Conservation (phyloP, 2,113 vertebrate species). For the Myotis davidii region DNA sequence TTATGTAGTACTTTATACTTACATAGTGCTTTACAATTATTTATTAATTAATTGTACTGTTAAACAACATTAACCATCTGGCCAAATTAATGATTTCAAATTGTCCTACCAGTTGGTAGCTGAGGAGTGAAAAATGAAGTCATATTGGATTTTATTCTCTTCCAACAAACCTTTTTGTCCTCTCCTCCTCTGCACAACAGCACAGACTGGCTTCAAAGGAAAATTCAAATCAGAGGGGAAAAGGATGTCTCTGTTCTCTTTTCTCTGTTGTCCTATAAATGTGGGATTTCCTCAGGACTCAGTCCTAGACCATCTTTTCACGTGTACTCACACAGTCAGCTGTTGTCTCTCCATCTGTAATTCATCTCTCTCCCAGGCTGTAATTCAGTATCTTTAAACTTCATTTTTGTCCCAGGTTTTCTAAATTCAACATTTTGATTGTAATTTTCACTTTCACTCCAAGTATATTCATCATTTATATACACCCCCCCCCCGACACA, state of each 20-base stretch:
- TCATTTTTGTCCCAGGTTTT: not conserved
- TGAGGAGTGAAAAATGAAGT: constrained; percentile 43
- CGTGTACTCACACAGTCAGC: not conserved
- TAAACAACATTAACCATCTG: constrained; percentile 74
- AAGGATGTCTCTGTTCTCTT: not conserved
- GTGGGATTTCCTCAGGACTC: not conserved
- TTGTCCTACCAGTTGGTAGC: constrained; percentile 60
- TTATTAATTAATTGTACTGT: constrained; percentile 70
- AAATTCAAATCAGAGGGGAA: not conserved
- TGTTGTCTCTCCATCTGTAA: not conserved
- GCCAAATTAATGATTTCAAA: constrained; percentile 68
- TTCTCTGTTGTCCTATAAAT: not conserved
- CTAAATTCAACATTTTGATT: constrained; percentile 4
- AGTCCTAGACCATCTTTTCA: not conserved
- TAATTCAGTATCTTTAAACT: constrained; percentile 12
- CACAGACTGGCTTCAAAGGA: not conserved
- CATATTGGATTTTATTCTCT: constrained; percentile 34
- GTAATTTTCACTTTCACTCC: not conserved
- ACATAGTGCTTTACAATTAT: constrained; percentile 65
- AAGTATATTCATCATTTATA: constrained; percentile 3
- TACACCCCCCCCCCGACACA: not conserved
- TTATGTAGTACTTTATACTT: constrained; percentile 69
- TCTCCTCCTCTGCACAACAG: not conserved
- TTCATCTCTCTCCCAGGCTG: not conserved
- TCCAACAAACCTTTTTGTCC: not conserved